A percentile compares a stretch with the other conserved stretches of the same genome.
phyloP scores from a whole-genome alignment of 1,140 invertebrate species.

The Cotesia glomerata region DNA sequence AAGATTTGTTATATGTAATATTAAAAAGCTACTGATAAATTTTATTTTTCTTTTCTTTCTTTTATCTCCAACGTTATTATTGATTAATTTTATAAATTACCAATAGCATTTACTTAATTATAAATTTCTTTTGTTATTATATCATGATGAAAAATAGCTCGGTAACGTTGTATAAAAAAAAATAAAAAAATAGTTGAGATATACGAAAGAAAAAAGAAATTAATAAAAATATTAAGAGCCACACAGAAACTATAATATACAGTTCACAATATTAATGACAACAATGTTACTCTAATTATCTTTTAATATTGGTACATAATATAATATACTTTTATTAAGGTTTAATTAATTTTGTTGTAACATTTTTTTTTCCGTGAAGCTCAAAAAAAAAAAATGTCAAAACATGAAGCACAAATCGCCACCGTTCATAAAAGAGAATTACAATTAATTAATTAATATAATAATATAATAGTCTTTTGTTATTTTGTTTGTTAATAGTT shows the following conservation, averaged over 20 bases:
- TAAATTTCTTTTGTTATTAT: no score
- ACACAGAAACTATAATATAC: conserved; percentile 17
- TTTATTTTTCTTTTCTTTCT: background rate
- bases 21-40: background rate
- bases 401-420: conserved; percentile 45
- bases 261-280: conserved; percentile 13
- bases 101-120: background rate
- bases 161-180: no score
- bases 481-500: no score
- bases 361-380: conserved; percentile 33
- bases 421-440: conserved; percentile 37
- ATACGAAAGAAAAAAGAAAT: background rate
- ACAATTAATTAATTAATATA: no score
- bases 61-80: conserved; percentile 11
- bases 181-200: background rate
- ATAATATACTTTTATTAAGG: background rate
- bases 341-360: conserved; percentile 31
- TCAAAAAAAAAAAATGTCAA: background rate
- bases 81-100: conserved; percentile 34
- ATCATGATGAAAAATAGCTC: no score
- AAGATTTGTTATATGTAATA: background rate
- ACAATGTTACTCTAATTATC: conserved; percentile 39
- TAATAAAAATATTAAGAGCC: conserved; percentile 12
- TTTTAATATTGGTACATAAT: conserved; percentile 15
- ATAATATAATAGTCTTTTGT: conserved; percentile 41